Base-by-base conservation (phyloP, 2,888 invertebrate genomes). In the Microplitis deprimator region DNA sequence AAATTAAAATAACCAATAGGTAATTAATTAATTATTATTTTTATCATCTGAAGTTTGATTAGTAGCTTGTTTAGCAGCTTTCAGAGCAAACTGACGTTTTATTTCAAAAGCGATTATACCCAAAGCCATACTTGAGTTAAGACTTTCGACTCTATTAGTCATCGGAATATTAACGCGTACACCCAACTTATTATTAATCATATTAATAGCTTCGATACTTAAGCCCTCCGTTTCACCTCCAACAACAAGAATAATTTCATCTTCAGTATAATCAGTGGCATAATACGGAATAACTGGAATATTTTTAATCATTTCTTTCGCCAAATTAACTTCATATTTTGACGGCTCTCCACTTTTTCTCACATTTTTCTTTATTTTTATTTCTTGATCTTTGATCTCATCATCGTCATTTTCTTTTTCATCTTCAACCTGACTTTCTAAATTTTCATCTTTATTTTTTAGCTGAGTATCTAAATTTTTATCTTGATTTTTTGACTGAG, bases 181-280 rank as follows among this genome's bases (percentile, higher is more conserved):
- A 8, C 95, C 95, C 75, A 92, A 91, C 78, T 89, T 91, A 50
- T 90, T 87, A 41, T 90, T 87, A n/a, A 93, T 93, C 79, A 95
- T 91, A 81, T 93, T 70, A 85, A 94, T 94, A 5, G 95, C 94
- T 39, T 94, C 92, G 20, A 91, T 87, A 90, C 96, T 96, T n/a
- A 98, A 91, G 0, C 98, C 97, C 88, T 95, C 93, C 6, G 96
- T 96, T 90, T 98, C 98, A 7, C 97, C 97, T 13, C 97, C 97
- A 82, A 98, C 91, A 59, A 98, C 92, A 5, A 98, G 88, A 41
- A 94, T 92, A 40, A 93, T 91, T 39, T 91, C 89, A 69, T 90
- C 87, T 39, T 89, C 84, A 1, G 91, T 86, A 88, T 92, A 95
- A 83, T 94, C 91, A 0, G 93, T 88, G 71, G 92, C 87, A 85